A percentile compares a stretch with the other conserved stretches of the same genome.
phyloP scores from a whole-genome alignment of 1,140 invertebrate species.

The Drosophila sp. region DNA sequence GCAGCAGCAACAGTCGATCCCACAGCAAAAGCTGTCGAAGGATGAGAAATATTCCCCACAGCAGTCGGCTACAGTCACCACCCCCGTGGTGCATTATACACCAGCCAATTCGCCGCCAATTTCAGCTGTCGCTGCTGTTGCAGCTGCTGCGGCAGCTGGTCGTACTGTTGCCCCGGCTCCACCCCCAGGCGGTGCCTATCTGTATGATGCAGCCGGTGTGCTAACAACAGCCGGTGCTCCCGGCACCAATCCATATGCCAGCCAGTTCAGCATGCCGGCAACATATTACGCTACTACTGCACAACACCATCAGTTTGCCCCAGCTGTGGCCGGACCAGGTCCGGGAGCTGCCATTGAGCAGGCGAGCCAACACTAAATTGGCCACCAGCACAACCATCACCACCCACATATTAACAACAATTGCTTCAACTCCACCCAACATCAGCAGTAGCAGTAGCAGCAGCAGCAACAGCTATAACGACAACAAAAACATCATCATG shows the following conservation, averaged over 20 bases:
- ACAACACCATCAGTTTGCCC: conserved; percentile 72
- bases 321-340: conserved; percentile 65
- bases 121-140: conserved; percentile 63
- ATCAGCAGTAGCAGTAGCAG: neutral
- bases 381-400: neutral
- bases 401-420: conserved; percentile 12
- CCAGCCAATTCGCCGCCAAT: conserved; percentile 78
- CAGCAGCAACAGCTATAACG: neutral
- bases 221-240: conserved; percentile 66
- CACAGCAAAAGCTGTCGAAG: conserved; percentile 39
- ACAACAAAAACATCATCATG: conserved; percentile 20
- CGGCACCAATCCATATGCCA: conserved; percentile 78
- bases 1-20: conserved; percentile 39
- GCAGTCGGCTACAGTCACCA: conserved; percentile 37
- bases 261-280: conserved; percentile 75
- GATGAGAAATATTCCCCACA: conserved; percentile 45
- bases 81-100: conserved; percentile 67
- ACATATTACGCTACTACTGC: conserved; percentile 63
- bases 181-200: conserved; percentile 55
- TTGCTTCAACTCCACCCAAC: conserved; percentile 2
- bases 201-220: conserved; percentile 77
- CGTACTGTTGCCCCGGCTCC: conserved; percentile 58
- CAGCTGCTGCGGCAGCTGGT: conserved; percentile 54
- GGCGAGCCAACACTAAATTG: conserved; percentile 61
- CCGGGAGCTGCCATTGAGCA: conserved; percentile 68